A percentile compares a stretch with the other conserved stretches of the same genome.
phyloP scores from a whole-genome alignment of 2,888 invertebrate genomes.

The Andricus curvator region DNA sequence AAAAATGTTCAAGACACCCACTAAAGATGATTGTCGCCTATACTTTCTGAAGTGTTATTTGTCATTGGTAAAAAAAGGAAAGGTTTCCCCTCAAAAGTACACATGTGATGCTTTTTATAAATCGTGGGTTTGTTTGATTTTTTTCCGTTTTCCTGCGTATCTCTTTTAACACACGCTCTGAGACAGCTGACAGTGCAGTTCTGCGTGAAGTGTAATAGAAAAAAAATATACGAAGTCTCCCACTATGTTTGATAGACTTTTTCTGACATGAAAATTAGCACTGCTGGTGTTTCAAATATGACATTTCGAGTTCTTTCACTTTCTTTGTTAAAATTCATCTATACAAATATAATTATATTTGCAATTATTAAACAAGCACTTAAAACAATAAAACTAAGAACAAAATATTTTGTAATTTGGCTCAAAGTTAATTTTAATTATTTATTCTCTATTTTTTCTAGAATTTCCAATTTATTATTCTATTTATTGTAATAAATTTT shows the following conservation, averaged over 20 bases:
- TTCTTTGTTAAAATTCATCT: neutral
- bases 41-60: neutral
- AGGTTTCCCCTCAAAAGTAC: neutral
- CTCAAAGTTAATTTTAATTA: too few relatives aligned
- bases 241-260: neutral
- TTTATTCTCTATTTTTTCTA: too few relatives aligned
- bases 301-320: neutral
- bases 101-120: slow-evolving; percentile 13
- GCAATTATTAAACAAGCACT: neutral
- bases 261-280: neutral
- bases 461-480: too few relatives aligned
- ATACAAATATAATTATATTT: neutral
- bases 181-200: slow-evolving; percentile 21
- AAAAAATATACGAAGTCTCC: neutral
- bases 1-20: neutral
- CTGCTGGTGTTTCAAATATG: neutral
- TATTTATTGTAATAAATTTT: too few relatives aligned
- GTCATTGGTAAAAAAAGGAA: neutral
- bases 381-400: too few relatives aligned
- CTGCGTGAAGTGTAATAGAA: neutral
- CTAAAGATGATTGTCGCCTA: neutral
- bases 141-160: neutral
- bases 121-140: slow-evolving; percentile 15
- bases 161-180: neutral
- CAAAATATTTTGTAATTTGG: too few relatives aligned